Base-by-base conservation (phyloP, 2,113 vertebrate genomes). In the Syngnathus floridae region DNA sequence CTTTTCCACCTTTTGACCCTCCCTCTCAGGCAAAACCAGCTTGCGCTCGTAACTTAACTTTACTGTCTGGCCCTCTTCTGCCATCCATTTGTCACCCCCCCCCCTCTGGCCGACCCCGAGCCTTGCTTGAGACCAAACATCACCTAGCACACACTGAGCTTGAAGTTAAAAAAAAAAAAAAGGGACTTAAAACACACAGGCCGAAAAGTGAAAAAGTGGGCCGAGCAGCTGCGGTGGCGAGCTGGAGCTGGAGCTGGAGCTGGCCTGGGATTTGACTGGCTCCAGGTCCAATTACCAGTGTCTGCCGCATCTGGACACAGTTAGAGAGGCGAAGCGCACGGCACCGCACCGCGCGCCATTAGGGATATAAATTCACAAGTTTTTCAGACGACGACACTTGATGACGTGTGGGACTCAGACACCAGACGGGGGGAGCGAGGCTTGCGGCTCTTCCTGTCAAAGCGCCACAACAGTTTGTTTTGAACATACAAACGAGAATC, bases 201-300 rank as follows among this genome's bases (percentile, higher is more conserved):
- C 66, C 40, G 58, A 56, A 71, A 19, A 73, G 70, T 73, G 69
- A 49, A 66, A 70, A 77, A 81, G 72, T 16, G 49, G 78, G 76
- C 84, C 77, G 52, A 82, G 80, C 52, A 62, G 70, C 74, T 81
- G 84, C 71, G 45, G 70, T 69, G 66, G 80, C 21, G 73, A 84
- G 70, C 75, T 31, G 26, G 26, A 31, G 26, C 26, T 31, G 26
- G 26, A 31, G 26, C 26, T 31, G 10, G 70, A 87, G 76, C 54
- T 63, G 75, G 71, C 65, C 84, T 76, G 78, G 88, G 90, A 91
- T 89, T 90, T 90, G 74, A 88, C 75, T 70, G 90, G 90, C 90
- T 90, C 90, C 90, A 86, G 77, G 85, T 89, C 85, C 90, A 90
- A 91, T 91, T 90, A 90, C 71, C 79, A 74, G 77, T 72, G 88